Percentiles rank a stretch among this genome's conserved stretches.
phyloP scores from a whole-genome alignment of 2,797 vertebrate genomes.

The Coluber constrictor region DNA sequence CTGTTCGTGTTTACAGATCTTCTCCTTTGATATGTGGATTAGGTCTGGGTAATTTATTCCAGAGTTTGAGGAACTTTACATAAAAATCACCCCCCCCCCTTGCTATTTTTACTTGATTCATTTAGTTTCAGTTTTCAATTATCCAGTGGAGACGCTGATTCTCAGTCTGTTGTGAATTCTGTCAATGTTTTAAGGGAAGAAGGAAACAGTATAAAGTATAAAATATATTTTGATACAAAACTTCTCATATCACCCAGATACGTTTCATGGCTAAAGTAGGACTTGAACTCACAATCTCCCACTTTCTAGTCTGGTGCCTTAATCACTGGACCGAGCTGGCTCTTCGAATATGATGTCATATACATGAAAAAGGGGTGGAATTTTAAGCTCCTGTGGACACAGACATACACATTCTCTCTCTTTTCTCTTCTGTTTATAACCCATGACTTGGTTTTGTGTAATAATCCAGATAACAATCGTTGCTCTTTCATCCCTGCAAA shows the following conservation, averaged over 20 bases:
- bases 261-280: not conserved
- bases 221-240: not conserved
- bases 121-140: not conserved
- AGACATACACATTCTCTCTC: not conserved
- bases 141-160: not conserved
- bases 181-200: not conserved
- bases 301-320: not conserved
- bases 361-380: not conserved
- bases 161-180: not conserved
- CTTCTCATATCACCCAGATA: not conserved
- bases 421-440: not conserved
- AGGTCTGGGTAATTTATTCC: too few relatives aligned
- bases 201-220: not conserved
- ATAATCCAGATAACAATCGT: not conserved
- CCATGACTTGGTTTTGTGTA: slow-evolving; percentile 7
- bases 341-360: not conserved
- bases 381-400: not conserved
- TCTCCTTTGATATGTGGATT: too few relatives aligned
- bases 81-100: too few relatives aligned
- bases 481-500: slow-evolving; percentile 51
- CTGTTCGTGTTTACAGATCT: too few relatives aligned
- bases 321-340: not conserved
- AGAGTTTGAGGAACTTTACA: too few relatives aligned
- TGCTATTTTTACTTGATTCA: too few relatives aligned
- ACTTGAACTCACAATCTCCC: not conserved